These are phyloP conservation scores for Lacerta agilis DNA, from an alignment of 2,797 vertebrate genomes.

Conservation along the genomic window DNA sequence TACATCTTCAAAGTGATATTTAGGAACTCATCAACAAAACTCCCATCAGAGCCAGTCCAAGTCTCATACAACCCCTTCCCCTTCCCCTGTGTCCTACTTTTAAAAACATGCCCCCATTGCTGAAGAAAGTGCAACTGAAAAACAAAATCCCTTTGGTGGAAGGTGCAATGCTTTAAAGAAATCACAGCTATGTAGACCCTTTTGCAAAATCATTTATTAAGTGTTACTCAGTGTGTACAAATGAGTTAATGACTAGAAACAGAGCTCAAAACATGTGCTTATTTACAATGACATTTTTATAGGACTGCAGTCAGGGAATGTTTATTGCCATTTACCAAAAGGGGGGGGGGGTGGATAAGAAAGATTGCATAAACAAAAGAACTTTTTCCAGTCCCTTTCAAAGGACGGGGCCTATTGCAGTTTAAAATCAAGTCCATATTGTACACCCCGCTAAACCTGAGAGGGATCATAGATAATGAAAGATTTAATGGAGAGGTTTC, in stretches of 20 bases:
- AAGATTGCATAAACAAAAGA: neutral
- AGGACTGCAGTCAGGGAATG: constrained; percentile 20
- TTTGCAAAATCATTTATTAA: constrained; percentile 43
- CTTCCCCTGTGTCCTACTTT: constrained; percentile 25
- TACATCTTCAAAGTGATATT: constrained; percentile 49
- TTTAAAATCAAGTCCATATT: neutral
- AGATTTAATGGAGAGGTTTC: neutral
- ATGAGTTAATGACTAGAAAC: constrained; percentile 42
- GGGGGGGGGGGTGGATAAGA: neutral
- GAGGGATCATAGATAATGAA: neutral
- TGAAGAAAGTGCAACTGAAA: neutral
- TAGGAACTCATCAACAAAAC: constrained; percentile 41
- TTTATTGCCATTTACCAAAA: constrained; percentile 21
- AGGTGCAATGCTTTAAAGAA: constrained; percentile 29
- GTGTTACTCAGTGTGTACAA: constrained; percentile 35
- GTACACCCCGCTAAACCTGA: neutral
- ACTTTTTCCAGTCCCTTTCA: neutral
- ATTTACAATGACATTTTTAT: constrained; percentile 42
- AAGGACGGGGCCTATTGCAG: neutral
- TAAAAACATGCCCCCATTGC: constrained; percentile 35
- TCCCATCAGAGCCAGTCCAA: constrained; percentile 48
- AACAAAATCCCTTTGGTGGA: constrained; percentile 24
- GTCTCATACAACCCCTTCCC: constrained; percentile 29
- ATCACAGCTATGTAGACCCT: constrained; percentile 1
- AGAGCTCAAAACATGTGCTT: constrained; percentile 20